Evolutionary conservation across 2,888 invertebrate genomes (phyloP).

Genomic region (Nysson spinosus): DNA sequence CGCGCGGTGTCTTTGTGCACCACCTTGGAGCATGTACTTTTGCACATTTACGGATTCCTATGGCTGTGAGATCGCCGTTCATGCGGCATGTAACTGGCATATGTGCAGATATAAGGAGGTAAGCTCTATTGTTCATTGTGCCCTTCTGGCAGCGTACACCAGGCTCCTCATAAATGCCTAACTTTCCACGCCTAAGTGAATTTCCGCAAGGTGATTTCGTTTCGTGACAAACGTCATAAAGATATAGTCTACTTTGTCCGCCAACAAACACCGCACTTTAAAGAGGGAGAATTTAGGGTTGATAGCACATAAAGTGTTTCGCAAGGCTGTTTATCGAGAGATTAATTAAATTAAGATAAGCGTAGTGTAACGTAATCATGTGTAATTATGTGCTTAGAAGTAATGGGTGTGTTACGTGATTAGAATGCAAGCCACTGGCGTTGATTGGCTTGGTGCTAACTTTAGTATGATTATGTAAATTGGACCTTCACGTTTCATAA

Average conservation of each 20-base stretch:
- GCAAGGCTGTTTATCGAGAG: too few relatives aligned
- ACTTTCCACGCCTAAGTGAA: constrained; percentile 45
- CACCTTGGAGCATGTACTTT: constrained; percentile 1
- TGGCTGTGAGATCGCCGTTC: background rate
- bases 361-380: too few relatives aligned
- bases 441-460: too few relatives aligned
- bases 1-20: background rate
- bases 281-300: too few relatives aligned
- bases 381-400: too few relatives aligned
- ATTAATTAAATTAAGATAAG: too few relatives aligned
- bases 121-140: constrained; percentile 55
- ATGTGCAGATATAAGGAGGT: constrained; percentile 27
- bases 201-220: constrained; percentile 49
- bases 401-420: too few relatives aligned
- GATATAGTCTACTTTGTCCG: constrained; percentile 13
- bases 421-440: too few relatives aligned
- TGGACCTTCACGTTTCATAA: too few relatives aligned
- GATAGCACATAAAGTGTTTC: too few relatives aligned
- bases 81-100: background rate
- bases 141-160: constrained; percentile 27
- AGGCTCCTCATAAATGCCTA: constrained; percentile 36
- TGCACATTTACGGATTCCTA: background rate
- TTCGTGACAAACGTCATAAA: constrained; percentile 10
- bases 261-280: constrained; percentile 1
- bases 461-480: too few relatives aligned